Evolutionary conservation across 2,888 invertebrate species (phyloP).

Genomic region (Mythimna ferrago): DNA sequence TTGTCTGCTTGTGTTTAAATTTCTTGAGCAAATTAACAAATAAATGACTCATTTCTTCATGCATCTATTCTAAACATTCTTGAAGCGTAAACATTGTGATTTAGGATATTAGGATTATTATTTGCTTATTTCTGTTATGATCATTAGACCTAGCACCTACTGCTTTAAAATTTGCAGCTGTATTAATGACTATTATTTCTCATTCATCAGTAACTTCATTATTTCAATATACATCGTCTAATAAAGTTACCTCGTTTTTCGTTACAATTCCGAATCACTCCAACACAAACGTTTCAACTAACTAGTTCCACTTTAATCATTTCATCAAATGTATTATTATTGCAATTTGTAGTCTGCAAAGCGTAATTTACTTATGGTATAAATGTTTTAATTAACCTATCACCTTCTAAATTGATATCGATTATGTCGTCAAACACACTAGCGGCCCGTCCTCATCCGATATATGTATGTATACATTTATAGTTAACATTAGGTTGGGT

Average conservation of each 20-base stretch:
- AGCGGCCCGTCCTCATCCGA: slow-evolving; percentile 31
- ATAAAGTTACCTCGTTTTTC: not conserved
- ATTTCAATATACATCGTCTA: not conserved
- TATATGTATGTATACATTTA: slow-evolving; percentile 31
- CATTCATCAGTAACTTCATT: not conserved
- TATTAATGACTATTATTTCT: not conserved
- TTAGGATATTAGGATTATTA: no score
- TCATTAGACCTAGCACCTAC: not conserved
- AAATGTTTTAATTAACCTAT: slow-evolving; percentile 54
- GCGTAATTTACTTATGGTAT: slow-evolving; percentile 33
- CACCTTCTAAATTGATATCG: slow-evolving; percentile 47
- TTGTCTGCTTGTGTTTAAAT: no score
- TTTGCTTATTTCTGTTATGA: not conserved
- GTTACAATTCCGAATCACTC: not conserved
- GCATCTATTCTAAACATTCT: no score
- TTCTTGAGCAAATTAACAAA: no score
- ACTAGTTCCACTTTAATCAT: not conserved
- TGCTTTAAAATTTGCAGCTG: not conserved
- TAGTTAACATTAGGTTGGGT: slow-evolving; percentile 45
- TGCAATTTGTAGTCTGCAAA: slow-evolving; percentile 22
- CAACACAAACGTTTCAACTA: slow-evolving; percentile 10
- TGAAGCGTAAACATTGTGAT: no score
- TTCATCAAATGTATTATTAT: slow-evolving; percentile 31
- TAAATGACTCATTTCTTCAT: no score
- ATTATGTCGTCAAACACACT: slow-evolving; percentile 55